phyloP scores from a whole-genome alignment of 2,888 invertebrate genomes.

The Sarcophaga carnaria region DNA sequence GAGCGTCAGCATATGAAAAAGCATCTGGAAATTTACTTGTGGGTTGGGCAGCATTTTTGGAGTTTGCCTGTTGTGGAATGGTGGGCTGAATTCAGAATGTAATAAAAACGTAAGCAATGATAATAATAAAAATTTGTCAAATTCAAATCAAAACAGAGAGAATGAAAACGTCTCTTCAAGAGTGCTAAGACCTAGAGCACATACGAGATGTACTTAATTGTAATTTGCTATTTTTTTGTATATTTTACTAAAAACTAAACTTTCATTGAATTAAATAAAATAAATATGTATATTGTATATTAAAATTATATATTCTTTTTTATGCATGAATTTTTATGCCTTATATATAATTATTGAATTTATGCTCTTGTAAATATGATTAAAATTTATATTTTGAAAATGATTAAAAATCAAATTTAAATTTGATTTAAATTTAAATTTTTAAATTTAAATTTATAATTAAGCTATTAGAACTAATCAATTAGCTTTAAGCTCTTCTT shows the following conservation, averaged over 20 bases:
- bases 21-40: too few relatives aligned
- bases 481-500: neutral
- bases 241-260: neutral
- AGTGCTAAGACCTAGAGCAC: too few relatives aligned
- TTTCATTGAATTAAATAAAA: neutral
- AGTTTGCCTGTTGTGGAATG: too few relatives aligned
- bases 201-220: too few relatives aligned
- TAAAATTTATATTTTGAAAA: slow-evolving; percentile 1
- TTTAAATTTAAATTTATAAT: neutral
- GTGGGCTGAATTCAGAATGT: too few relatives aligned
- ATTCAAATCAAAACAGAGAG: too few relatives aligned
- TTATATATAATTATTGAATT: neutral
- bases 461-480: neutral
- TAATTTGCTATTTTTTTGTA: too few relatives aligned
- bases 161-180: too few relatives aligned
- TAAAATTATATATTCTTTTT: neutral
- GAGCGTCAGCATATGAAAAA: too few relatives aligned
- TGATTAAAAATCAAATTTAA: neutral
- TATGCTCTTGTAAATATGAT: neutral
- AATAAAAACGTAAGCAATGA: too few relatives aligned
- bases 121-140: too few relatives aligned
- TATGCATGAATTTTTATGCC: neutral
- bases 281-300: neutral
- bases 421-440: neutral
- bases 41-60: too few relatives aligned